These are phyloP conservation scores for Chirona hameri DNA, from an alignment of 2,888 invertebrate genomes.

Conservation along the genomic window DNA sequence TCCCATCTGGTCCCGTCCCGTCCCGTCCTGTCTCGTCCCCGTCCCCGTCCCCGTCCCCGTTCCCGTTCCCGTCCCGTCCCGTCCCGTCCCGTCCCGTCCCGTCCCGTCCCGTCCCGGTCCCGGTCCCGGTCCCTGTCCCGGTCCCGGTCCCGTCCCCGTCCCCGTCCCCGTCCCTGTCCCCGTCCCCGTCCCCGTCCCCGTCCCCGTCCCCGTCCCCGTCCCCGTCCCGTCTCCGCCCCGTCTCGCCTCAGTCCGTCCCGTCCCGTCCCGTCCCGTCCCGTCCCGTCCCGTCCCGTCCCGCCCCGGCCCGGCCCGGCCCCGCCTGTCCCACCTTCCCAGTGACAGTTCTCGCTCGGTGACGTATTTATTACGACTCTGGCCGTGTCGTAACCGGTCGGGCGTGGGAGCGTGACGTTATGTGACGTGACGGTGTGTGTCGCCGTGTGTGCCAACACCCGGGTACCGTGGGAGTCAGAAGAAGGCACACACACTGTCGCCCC, in stretches of 20 bases:
- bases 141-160: neutral
- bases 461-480: neutral
- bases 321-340: neutral
- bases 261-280: neutral
- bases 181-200: neutral
- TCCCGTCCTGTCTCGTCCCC: neutral
- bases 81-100: neutral
- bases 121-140: neutral
- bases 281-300: neutral
- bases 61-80: no score
- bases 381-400: constrained; percentile 1
- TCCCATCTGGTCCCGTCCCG: neutral
- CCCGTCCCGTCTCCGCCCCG: neutral
- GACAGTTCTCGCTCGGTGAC: neutral
- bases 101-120: neutral
- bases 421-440: neutral
- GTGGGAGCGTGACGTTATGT: neutral
- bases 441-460: neutral
- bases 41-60: neutral
- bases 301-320: neutral
- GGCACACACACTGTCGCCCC: neutral
- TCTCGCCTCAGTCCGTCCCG: neutral
- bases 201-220: neutral
- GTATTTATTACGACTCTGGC: neutral
- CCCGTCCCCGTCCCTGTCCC: neutral